Base-by-base conservation (phyloP, 2,888 invertebrate genomes). In the Notodonta ziczac region DNA sequence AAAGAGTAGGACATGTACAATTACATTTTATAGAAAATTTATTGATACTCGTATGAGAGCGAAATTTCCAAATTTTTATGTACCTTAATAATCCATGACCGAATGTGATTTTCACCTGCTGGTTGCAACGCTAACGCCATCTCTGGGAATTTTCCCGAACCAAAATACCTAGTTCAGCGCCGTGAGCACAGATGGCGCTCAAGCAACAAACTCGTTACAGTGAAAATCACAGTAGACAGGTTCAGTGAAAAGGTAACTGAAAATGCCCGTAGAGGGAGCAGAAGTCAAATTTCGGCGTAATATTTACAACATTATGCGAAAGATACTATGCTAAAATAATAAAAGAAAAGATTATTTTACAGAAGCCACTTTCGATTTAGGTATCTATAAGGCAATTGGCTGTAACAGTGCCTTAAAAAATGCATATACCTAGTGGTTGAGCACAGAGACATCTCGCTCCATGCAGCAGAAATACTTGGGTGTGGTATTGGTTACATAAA, bases 101-200 rank as follows among this genome's bases (percentile, higher is more conserved):
- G 4, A 35, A 35, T 46, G 46, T n/a, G n/a, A n/a, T n/a, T 46
- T 46, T 46, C 46, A n/a, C 46, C 1, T 24, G 24, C 24, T n/a
- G 13, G 10, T 13, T 7, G n/a, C 5, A n/a, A 4, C 4, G 46
- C 53, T 56, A 63, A 46, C 68, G 71, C 68, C 68, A 65, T 70
- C 73, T 76, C 32, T 60, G 12, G 1, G 24, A 44, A 53, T 59
- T 70, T 63, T 42, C 54, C 55, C 8, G 35, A 61, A 73, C 60
- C 14, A 58, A 56, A 10, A 13, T 54, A 42, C 59, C 51, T 40
- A 52, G 62, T 73, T 70, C 62, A 50, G 42, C 6, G 9, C 13
- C 2, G n/a, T 13, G n/a, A 24, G 16, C 55, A 63, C 50, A 73
- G 73, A 73, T 76, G 73, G 73, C 73, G 60, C 66, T 59, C 13